phyloP scores from a whole-genome alignment of 2,888 invertebrate species.

The Empis stercorea region DNA sequence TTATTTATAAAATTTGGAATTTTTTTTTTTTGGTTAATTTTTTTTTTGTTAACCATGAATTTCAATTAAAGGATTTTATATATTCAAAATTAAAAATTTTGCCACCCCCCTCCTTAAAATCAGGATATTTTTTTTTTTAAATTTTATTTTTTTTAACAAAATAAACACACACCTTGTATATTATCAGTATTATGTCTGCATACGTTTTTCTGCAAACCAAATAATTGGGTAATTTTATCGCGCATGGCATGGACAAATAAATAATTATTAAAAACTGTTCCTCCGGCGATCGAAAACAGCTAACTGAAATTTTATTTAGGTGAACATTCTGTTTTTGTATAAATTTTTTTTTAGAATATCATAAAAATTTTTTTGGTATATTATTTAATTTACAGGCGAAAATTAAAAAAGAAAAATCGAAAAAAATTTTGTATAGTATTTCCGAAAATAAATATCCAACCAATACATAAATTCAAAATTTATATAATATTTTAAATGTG shows the following conservation, averaged over 20 bases:
- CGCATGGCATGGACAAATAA: constrained; percentile 38
- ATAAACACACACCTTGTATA: constrained; percentile 33
- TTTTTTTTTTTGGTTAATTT: too few relatives aligned
- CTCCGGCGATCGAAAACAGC: constrained; percentile 24
- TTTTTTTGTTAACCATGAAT: not conserved
- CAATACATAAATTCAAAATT: not conserved
- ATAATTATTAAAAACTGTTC: constrained; percentile 29
- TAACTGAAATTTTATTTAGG: constrained; percentile 19
- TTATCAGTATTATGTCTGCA: constrained; percentile 36
- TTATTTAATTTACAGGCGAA: constrained; percentile 8
- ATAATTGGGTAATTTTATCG: constrained; percentile 37
- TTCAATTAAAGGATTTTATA: too few relatives aligned
- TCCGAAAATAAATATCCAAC: not conserved
- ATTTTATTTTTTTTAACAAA: not conserved
- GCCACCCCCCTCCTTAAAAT: not conserved
- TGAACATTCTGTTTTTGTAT: constrained; percentile 23
- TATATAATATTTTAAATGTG: too few relatives aligned
- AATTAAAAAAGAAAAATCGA: not conserved
- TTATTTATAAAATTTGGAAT: too few relatives aligned
- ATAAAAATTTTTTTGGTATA: too few relatives aligned
- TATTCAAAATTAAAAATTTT: too few relatives aligned
- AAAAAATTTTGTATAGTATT: not conserved
- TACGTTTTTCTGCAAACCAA: constrained; percentile 37
- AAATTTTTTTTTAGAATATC: too few relatives aligned
- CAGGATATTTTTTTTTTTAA: not conserved